Evolutionary conservation across 2,113 vertebrate genomes (phyloP).

Genomic region (Hyperopisus bebe): DNA sequence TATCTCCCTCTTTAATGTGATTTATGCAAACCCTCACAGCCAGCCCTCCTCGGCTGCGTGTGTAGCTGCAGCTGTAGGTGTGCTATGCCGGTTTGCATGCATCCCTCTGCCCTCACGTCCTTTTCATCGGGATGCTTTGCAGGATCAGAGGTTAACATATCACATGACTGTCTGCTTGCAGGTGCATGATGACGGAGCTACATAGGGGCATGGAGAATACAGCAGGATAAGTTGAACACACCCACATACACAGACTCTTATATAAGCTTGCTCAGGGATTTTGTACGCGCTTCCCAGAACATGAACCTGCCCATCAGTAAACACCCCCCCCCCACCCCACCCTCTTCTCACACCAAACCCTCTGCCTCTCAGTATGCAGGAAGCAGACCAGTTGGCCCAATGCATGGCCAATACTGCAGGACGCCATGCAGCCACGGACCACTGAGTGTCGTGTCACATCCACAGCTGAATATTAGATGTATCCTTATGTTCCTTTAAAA

Average conservation of each 20-base stretch:
- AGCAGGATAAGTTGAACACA: background rate
- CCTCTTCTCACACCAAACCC: background rate
- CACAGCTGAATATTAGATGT: background rate
- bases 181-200: background rate
- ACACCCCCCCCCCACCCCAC: background rate
- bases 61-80: background rate
- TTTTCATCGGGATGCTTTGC: background rate
- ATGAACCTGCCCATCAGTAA: background rate
- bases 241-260: background rate
- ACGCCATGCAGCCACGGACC: background rate
- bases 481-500: background rate
- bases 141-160: background rate
- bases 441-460: background rate
- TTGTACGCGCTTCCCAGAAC: background rate
- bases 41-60: background rate
- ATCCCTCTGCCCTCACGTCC: background rate
- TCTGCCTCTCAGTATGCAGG: background rate
- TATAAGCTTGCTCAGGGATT: background rate
- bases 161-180: background rate
- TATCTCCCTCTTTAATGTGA: background rate
- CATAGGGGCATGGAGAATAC: background rate
- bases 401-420: background rate
- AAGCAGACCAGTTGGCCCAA: background rate
- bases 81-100: background rate
- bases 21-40: background rate